phyloP scores from a whole-genome alignment of 2,888 invertebrate species.

The Nomada ferruginata region DNA sequence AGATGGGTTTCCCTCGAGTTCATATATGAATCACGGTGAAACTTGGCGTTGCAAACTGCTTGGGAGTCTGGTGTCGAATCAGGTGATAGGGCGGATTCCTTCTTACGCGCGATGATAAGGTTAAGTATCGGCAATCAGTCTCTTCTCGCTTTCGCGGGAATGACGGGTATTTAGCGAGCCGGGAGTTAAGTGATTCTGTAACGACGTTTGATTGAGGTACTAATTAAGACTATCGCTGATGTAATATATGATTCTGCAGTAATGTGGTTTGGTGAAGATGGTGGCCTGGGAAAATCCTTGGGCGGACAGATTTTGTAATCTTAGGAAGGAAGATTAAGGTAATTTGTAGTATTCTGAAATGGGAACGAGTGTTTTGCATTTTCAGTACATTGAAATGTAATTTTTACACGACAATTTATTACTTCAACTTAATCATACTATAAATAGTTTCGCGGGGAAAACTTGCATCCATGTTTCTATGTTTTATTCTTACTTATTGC shows the following conservation, averaged over 20 bases:
- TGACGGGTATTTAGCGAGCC: neutral
- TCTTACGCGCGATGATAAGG: neutral
- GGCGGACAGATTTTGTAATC: neutral
- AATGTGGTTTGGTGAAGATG: neutral
- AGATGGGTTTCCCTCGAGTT: neutral
- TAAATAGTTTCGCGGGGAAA: no score
- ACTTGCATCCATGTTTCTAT: no score
- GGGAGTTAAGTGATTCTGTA: slow-evolving; percentile 1
- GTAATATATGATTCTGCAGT: neutral
- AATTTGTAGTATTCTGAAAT: no score
- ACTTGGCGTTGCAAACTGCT: neutral
- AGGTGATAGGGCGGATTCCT: neutral
- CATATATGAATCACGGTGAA: neutral
- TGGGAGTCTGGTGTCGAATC: neutral
- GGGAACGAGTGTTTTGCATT: no score
- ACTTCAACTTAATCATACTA: no score
- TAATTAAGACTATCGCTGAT: neutral
- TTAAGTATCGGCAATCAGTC: neutral
- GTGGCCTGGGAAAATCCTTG: neutral
- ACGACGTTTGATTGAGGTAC: neutral
- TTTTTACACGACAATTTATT: no score
- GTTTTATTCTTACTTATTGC: no score
- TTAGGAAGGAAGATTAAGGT: neutral
- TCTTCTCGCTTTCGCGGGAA: neutral
- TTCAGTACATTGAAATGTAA: no score